Evolutionary conservation across 2,797 vertebrate genomes (phyloP), one percentile per base, ranked within the genome.

Genomic region (Clarias laeviceps): DNA sequence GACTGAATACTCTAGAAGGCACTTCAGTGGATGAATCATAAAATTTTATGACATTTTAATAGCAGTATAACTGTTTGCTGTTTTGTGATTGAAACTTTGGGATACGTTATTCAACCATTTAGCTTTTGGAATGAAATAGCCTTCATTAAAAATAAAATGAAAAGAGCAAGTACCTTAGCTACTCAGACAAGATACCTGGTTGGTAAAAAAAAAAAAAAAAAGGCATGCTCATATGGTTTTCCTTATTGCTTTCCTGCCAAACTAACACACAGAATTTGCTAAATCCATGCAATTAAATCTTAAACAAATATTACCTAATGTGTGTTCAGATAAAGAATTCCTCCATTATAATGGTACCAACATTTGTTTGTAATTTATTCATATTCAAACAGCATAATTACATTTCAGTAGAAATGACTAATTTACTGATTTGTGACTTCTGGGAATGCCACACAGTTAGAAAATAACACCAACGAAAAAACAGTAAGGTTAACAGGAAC

Each of bases 371-470:
- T 37, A 37, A 22, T 72, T 70, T 70, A 69, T 72, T 72, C 15
- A 82, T 3, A 40, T 61, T 40, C 20, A 83, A 27, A 76, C 37
- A 4, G 3, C 3, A 37, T 57, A 54, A 40, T 80, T 81, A 50
- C 27, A 66, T 20, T 85, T 74, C 22, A 74, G 70, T 64, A 82
- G 69, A 65, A 64, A 62, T 80, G 3, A 4, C 20, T 80, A 80
- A 3, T 68, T 82, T 20, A 82, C 57, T 3, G 57, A 62, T 59
- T 64, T n/a, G 6, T 88, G 69, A 79, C 62, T 86, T 90, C 72
- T 89, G 82, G 82, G 89, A 87, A 89, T 73, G 88, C 84, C 72
- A 83, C 84, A 89, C 89, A 85, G 89, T 50, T 77, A 77, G 61
- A 22, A 84, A 54, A 54, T 14, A 54, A 54, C 50, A 54, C 50